Conservation (phyloP, 2,888 invertebrate species). For the Sesamia inferens region DNA sequence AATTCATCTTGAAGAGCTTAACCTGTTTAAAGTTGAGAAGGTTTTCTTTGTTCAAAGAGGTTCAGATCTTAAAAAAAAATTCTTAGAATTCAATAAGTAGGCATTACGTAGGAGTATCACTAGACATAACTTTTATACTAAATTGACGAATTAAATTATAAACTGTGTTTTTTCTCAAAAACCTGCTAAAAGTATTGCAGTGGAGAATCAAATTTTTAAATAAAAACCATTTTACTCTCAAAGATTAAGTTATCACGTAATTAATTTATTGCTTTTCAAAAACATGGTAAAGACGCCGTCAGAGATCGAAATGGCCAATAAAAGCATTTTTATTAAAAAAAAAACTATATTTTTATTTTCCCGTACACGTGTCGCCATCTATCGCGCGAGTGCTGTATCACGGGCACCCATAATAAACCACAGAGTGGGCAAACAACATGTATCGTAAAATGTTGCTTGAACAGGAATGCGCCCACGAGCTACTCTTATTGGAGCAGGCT, state of each 20-base stretch:
- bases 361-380: slow-evolving; percentile 71
- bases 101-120: too few species aligned
- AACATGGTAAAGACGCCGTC: background rate
- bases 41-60: slow-evolving; percentile 8
- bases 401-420: slow-evolving; percentile 59
- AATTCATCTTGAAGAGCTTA: slow-evolving; percentile 34
- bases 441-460: slow-evolving; percentile 43
- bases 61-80: background rate
- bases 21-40: slow-evolving; percentile 27
- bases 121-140: background rate
- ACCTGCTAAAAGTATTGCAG: background rate
- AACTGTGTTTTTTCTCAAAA: background rate
- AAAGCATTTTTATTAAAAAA: background rate
- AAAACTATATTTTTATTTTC: slow-evolving; percentile 9
- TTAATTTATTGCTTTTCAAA: too few species aligned
- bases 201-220: too few species aligned
- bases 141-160: background rate
- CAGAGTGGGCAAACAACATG: slow-evolving; percentile 48
- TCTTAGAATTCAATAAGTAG: background rate
- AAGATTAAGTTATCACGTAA: background rate
- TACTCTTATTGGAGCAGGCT: slow-evolving; percentile 40
- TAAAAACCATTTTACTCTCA: background rate
- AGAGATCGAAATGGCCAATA: too few species aligned
- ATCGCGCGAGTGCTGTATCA: slow-evolving; percentile 53
- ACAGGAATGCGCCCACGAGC: slow-evolving; percentile 38